Percentiles rank a stretch among this genome's conserved stretches.
Conservation (phyloP, 1,140 invertebrate genomes). For the Papilio glaucus region DNA sequence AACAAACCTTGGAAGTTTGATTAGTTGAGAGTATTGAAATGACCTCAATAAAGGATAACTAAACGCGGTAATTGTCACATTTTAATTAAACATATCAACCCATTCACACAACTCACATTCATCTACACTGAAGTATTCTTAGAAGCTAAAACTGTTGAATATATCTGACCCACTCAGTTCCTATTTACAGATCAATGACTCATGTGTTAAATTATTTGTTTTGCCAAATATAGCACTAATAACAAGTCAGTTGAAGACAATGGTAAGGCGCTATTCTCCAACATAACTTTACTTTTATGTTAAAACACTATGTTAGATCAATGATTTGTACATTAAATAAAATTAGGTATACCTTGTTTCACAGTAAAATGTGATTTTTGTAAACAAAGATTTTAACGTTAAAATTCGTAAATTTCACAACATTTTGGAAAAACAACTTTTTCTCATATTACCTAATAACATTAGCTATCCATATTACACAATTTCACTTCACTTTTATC, state of each 20-base stretch:
- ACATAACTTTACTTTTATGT: background rate
- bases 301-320: background rate
- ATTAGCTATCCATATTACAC: no score
- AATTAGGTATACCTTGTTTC: no score
- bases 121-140: background rate
- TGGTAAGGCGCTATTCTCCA: background rate
- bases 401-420: no score
- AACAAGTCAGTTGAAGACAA: background rate
- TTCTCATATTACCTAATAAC: no score
- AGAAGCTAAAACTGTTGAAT: background rate
- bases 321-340: no score
- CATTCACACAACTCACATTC: background rate
- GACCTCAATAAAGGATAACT: constrained; percentile 7
- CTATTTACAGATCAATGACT: constrained; percentile 25
- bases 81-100: constrained; percentile 18
- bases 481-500: no score
- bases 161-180: constrained; percentile 15
- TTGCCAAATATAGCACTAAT: constrained; percentile 30
- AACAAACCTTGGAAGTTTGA: constrained; percentile 14
- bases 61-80: constrained; percentile 18
- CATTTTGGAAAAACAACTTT: no score
- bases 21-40: background rate
- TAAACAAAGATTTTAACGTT: no score
- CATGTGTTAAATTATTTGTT: constrained; percentile 29
- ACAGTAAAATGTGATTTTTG: no score